Conservation (phyloP, 2,888 invertebrate genomes). For the Drosophila phalerata region DNA sequence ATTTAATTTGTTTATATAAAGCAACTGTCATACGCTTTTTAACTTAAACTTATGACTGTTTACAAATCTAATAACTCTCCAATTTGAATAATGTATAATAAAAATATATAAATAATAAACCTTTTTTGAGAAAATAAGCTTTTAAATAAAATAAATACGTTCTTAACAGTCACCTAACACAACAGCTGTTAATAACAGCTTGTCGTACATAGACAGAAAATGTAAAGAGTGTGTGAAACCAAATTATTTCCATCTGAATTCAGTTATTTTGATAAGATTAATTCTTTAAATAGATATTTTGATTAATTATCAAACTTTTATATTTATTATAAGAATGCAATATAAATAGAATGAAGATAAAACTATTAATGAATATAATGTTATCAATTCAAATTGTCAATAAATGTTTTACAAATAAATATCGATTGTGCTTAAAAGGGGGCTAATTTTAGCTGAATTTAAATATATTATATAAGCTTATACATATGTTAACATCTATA, state of each 20-base stretch:
- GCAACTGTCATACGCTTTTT: not conserved
- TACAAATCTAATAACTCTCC: not conserved
- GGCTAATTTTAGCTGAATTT: conserved; percentile 11
- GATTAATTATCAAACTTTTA: not conserved
- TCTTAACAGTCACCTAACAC: not conserved
- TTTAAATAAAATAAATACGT: not conserved
- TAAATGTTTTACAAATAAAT: not conserved
- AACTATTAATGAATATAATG: not conserved
- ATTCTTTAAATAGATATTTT: not conserved
- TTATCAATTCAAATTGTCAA: not conserved
- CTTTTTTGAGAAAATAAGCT: not conserved
- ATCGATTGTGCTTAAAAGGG: not conserved
- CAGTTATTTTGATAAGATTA: not conserved
- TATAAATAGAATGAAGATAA: not conserved
- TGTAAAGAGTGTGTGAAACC: not conserved
- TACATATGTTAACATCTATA: not conserved
- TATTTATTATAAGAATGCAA: not conserved
- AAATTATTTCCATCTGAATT: not conserved
- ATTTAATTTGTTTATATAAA: not conserved
- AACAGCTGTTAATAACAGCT: not conserved
- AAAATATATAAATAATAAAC: not conserved
- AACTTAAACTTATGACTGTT: not conserved
- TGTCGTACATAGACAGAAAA: not conserved
- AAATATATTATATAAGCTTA: conserved; percentile 10
- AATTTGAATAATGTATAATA: not conserved